phyloP scores from a whole-genome alignment of 2,113 vertebrate species.

The Colaptes auratus region DNA sequence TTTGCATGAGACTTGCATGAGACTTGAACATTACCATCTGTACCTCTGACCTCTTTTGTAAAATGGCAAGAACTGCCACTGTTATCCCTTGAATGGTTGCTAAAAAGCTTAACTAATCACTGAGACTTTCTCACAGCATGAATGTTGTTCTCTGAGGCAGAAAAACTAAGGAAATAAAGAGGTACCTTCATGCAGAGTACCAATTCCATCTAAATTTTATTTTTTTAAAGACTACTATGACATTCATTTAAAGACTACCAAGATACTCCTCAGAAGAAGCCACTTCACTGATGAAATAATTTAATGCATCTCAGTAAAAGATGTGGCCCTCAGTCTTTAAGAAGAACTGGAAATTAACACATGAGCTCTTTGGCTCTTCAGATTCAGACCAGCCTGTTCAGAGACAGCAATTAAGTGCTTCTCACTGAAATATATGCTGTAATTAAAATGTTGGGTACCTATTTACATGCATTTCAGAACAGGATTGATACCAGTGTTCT shows the following conservation, averaged over 20 bases:
- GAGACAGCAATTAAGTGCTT: neutral
- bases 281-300: neutral
- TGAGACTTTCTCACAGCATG: neutral
- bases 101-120: constrained; percentile 32
- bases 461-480: neutral
- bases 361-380: neutral
- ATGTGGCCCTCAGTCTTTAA: neutral
- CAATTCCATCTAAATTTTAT: neutral
- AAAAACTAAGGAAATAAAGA: neutral
- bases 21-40: neutral
- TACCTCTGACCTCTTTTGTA: neutral
- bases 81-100: neutral
- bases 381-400: neutral
- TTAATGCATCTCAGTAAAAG: neutral
- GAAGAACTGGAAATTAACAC: neutral
- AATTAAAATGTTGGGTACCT: neutral
- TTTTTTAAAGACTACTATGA: neutral
- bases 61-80: neutral
- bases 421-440: neutral
- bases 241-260: neutral
- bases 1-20: constrained; percentile 34
- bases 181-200: neutral
- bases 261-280: neutral
- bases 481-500: neutral
- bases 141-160: neutral